Conservation (phyloP, 2,797 vertebrate genomes). For the Acanthurus lineatus region DNA sequence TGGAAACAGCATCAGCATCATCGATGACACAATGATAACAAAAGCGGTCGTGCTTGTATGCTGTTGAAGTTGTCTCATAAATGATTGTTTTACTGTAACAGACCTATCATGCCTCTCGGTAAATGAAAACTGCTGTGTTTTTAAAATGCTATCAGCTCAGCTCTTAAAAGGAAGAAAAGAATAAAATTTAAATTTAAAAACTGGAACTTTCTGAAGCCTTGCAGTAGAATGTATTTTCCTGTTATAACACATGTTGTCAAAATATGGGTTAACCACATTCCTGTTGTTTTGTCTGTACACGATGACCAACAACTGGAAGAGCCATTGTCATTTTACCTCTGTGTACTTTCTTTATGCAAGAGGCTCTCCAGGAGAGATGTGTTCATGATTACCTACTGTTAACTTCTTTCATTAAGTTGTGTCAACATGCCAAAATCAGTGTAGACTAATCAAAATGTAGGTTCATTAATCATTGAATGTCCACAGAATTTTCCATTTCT, state of each 20-base stretch:
- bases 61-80: constrained; percentile 33
- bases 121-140: constrained; percentile 16
- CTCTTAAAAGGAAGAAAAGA: constrained; percentile 26
- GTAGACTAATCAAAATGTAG: constrained; percentile 4
- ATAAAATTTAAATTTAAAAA: constrained; percentile 21
- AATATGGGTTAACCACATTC: constrained; percentile 32
- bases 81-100: constrained; percentile 45
- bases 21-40: constrained; percentile 3
- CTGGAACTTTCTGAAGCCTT: constrained; percentile 23
- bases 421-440: constrained; percentile 15
- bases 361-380: constrained; percentile 36
- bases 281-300: constrained; percentile 26
- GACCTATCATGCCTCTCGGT: constrained; percentile 17
- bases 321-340: constrained; percentile 26
- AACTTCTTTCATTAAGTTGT: constrained; percentile 39
- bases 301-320: constrained; percentile 26
- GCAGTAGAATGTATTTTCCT: constrained; percentile 21
- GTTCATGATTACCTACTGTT: constrained; percentile 29
- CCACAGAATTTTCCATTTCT: not conserved
- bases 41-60: not conserved
- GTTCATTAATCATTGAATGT: not conserved
- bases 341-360: constrained; percentile 51
- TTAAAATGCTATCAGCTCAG: constrained; percentile 20
- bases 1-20: constrained; percentile 5
- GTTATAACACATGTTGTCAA: not conserved